phyloP scores from a whole-genome alignment of 2,888 invertebrate species.

The Agonopterix arenella region DNA sequence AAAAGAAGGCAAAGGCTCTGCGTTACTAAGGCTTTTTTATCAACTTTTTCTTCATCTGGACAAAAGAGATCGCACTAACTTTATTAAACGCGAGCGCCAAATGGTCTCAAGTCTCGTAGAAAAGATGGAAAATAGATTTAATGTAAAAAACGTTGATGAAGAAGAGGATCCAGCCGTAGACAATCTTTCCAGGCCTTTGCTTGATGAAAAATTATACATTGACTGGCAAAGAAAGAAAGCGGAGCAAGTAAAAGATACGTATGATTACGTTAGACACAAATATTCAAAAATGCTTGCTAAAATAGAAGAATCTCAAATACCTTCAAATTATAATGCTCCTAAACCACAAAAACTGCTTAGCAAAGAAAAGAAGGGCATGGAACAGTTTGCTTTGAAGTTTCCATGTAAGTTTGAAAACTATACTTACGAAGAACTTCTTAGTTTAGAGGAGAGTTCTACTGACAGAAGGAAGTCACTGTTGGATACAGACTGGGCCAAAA shows the following conservation, averaged over 20 bases:
- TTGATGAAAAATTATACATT: conserved; percentile 66
- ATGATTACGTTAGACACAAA: conserved; percentile 53
- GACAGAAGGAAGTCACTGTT: conserved; percentile 24
- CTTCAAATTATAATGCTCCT: conserved; percentile 17
- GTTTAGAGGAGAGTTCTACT: conserved; percentile 41
- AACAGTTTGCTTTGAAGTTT: conserved; percentile 42
- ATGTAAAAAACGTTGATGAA: conserved; percentile 43
- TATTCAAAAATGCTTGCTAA: conserved; percentile 53
- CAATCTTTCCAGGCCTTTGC: conserved; percentile 57
- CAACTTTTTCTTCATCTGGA: conserved; percentile 78
- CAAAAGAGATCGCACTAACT: conserved; percentile 73
- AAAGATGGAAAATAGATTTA: conserved; percentile 54
- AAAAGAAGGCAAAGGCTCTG: conserved; percentile 64
- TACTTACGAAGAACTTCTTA: conserved; percentile 54
- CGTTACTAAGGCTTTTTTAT: conserved; percentile 76
- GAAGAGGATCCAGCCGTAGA: conserved; percentile 48
- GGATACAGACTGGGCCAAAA: conserved; percentile 49
- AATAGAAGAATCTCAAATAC: conserved; percentile 41
- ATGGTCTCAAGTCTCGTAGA: conserved; percentile 55
- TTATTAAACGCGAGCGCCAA: conserved; percentile 65
- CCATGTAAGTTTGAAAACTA: conserved; percentile 55
- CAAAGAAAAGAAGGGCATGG: conserved; percentile 49
- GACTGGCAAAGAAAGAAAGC: conserved; percentile 77
- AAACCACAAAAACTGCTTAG: conserved; percentile 20
- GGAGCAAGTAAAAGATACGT: conserved; percentile 55